Base-by-base conservation (phyloP, 2,888 invertebrate species). In the Trissoscelio sp. region DNA sequence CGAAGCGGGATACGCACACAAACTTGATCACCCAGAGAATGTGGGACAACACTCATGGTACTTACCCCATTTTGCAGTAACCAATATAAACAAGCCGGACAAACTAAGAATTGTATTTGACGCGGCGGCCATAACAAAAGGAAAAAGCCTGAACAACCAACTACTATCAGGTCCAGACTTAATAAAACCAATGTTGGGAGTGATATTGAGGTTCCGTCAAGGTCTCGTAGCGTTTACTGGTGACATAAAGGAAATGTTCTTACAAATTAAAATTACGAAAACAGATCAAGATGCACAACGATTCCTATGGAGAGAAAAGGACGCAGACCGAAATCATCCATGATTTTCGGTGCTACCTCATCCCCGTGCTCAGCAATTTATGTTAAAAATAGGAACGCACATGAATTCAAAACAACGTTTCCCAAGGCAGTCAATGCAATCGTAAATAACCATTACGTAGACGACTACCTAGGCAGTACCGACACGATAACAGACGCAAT, bases 391-490 rank as follows among this genome's bases (percentile, higher is more conserved):
- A 16, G 18, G 16, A 62, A 62, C 20, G 62, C 62, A 3, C 16
- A 46, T n/a, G 46, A 44, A 44, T 62, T 31, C 12, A 0, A 37
- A 37, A 1, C 7, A 1, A 1, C 3, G 0, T 31, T 1, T 18
- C 62, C 62, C 7, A 62, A 62, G 12, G 62, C 62, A 0, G 28
- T 46, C 1, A 6, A 16, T 3, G 62, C 62, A n/a, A 62, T 62
- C 12, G 31, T 46, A 1, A 11, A n/a, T 11, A 42, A 42, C 7
- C 60, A 60, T 24, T 60, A 60, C 14, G 24, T 62, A 24, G 46
- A 46, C 31, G 44, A 62, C 22, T 62, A 60, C 66, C 48, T 89
- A 3, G 85, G 86, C 2, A 86, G 87, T 39, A 11, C 0, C 2
- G 82, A 86, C 24, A 79, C 84, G 0, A 69, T 55, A 3, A 51